Base-by-base conservation (phyloP, 2,113 vertebrate genomes). In the Embiotoca jacksoni region DNA sequence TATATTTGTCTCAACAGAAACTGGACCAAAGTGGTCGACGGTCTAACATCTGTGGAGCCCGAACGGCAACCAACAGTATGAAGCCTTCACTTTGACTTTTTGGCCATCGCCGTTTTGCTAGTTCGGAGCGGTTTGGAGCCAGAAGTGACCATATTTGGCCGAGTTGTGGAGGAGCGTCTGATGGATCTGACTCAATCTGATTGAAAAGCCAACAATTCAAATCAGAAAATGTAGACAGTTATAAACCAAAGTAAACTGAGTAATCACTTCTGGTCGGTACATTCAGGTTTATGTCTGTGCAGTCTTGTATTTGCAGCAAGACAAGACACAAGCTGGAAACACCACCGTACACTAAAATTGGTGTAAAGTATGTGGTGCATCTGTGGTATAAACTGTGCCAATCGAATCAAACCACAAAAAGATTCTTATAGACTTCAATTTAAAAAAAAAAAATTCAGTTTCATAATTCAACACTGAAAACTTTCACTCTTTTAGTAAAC, bases 401-500 rank as follows among this genome's bases (percentile, higher is more conserved):
- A 23, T 23, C 23, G 23, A 23, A 23, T 23, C 23, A 23, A 23
- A 23, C 23, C 23, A 23, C 23, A 23, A 23, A 23, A 23, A 23
- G 49, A 72, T 9, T 59, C 13, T 68, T 7, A 41, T 4, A 15
- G 47, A 68, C 37, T 44, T 58, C 5, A 54, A 54, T n/a, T n/a
- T 1, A 9, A 72, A 44, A 53, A 58, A 41, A 10, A 32, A 41
- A 9, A 16, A 74, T 55, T 78, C 67, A 71, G 55, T 83, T 83
- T 81, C 80, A 83, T 2, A 60, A 8, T 7, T 58, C 4, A 2
- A 7, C 72, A 32, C 8, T 15, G 14, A 72, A 41, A 69, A 82
- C 71, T 49, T 82, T 84, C 61, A 64, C 59, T 68, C 0, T 39
- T 58, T 67, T 57, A 78, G 14, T 31, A 32, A 60, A 52, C 71